Evolutionary conservation across 1,140 invertebrate species (phyloP).

Genomic region (Neotoxoptera formosana): DNA sequence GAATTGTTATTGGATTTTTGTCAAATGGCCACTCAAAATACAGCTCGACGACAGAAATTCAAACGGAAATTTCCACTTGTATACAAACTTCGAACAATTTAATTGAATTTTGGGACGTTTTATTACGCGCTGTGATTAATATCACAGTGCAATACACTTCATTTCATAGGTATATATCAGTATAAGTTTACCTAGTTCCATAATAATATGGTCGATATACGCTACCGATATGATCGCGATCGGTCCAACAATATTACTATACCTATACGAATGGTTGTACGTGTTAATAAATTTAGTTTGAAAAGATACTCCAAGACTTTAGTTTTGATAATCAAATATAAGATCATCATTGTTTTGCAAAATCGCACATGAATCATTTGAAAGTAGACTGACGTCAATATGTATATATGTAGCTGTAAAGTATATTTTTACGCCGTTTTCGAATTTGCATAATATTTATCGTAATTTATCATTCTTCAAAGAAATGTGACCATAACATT

Average conservation of each 20-base stretch:
- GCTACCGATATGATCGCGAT: neutral
- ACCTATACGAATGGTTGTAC: neutral
- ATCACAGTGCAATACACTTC: too few relatives aligned
- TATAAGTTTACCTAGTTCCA: neutral
- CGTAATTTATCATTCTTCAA: neutral
- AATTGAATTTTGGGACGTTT: neutral
- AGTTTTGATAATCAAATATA: neutral
- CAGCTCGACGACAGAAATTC: neutral
- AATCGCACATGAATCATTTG: neutral
- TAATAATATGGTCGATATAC: neutral
- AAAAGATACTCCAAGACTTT: neutral
- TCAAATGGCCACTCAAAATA: neutral
- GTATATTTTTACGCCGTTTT: neutral
- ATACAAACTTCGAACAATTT: neutral
- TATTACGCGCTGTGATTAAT: neutral
- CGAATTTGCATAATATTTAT: constrained; percentile 4
- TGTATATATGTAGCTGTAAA: neutral
- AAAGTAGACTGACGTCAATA: neutral
- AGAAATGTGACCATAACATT: neutral
- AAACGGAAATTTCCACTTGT: neutral
- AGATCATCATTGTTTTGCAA: neutral
- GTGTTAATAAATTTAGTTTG: neutral
- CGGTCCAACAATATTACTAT: neutral
- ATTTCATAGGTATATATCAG: neutral
- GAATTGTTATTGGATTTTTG: neutral